phyloP scores from a whole-genome alignment of 2,113 vertebrate species.

The Solea solea region DNA sequence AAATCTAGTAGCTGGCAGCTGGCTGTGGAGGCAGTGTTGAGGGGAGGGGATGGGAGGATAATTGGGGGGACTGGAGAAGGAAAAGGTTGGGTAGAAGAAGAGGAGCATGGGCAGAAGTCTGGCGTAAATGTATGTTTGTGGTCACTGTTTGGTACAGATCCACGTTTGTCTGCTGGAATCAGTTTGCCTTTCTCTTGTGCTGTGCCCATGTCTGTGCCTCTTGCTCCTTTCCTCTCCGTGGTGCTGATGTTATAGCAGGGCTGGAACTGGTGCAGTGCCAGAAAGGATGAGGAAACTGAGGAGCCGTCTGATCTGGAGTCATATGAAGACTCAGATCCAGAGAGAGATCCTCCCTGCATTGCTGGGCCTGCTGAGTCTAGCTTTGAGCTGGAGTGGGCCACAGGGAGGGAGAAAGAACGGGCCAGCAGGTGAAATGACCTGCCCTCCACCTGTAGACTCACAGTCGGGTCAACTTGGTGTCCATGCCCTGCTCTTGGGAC shows the following conservation, averaged over 20 bases:
- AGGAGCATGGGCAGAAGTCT: background rate
- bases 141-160: slow-evolving; percentile 4
- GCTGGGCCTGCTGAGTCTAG: slow-evolving; percentile 46
- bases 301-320: slow-evolving; percentile 71
- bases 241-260: background rate
- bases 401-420: slow-evolving; percentile 71
- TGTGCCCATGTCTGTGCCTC: background rate
- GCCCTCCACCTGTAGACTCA: slow-evolving; percentile 29
- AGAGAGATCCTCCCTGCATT: slow-evolving; percentile 38
- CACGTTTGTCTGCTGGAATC: slow-evolving; percentile 10
- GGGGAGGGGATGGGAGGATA: slow-evolving; percentile 41
- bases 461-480: slow-evolving; percentile 33
- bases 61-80: slow-evolving; percentile 9
- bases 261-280: slow-evolving; percentile 22
- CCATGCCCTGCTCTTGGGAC: slow-evolving; percentile 10
- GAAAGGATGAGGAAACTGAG: slow-evolving; percentile 49
- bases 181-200: slow-evolving; percentile 20
- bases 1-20: slow-evolving; percentile 84
- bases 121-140: background rate
- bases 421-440: slow-evolving; percentile 56
- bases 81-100: background rate
- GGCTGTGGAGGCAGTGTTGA: slow-evolving; percentile 22
- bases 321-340: slow-evolving; percentile 63
- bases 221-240: slow-evolving; percentile 25
- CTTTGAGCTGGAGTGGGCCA: slow-evolving; percentile 44